Conservation (phyloP, 2,113 vertebrate species). For the Cacatua alba region DNA sequence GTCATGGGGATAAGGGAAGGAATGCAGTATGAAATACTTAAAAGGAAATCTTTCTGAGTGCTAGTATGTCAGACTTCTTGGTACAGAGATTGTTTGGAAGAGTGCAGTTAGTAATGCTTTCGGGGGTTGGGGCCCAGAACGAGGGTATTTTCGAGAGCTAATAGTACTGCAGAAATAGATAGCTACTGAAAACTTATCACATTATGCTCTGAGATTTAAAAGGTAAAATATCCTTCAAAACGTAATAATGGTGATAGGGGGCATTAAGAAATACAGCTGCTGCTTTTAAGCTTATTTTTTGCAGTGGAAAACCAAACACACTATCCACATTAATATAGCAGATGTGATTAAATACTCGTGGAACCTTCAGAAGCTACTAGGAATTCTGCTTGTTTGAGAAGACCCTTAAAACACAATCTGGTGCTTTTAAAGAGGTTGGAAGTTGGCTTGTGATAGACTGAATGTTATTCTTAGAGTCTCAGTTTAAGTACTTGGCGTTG, state of each 20-base stretch:
- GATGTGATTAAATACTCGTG: background rate
- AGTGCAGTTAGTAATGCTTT: background rate
- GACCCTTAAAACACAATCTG: background rate
- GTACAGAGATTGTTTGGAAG: background rate
- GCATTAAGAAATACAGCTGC: background rate
- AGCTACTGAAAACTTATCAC: background rate
- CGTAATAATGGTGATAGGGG: background rate
- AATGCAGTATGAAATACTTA: background rate
- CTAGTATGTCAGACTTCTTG: background rate
- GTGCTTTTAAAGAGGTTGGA: background rate
- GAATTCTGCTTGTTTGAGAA: background rate
- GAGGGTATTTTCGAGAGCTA: background rate
- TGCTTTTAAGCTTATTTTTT: background rate
- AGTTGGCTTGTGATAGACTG: background rate
- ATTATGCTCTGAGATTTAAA: background rate
- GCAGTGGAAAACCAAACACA: fast-evolving
- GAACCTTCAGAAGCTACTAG: background rate
- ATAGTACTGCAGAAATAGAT: background rate
- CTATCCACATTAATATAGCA: background rate
- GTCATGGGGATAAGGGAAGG: background rate
- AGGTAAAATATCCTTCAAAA: background rate
- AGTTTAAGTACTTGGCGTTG: background rate
- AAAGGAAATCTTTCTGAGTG: background rate
- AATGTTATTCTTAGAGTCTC: background rate
- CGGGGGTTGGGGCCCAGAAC: background rate